These are phyloP conservation scores for Thaumatotibia leucotreta DNA, from an alignment of 1,140 invertebrate species.

Conservation along the genomic window DNA sequence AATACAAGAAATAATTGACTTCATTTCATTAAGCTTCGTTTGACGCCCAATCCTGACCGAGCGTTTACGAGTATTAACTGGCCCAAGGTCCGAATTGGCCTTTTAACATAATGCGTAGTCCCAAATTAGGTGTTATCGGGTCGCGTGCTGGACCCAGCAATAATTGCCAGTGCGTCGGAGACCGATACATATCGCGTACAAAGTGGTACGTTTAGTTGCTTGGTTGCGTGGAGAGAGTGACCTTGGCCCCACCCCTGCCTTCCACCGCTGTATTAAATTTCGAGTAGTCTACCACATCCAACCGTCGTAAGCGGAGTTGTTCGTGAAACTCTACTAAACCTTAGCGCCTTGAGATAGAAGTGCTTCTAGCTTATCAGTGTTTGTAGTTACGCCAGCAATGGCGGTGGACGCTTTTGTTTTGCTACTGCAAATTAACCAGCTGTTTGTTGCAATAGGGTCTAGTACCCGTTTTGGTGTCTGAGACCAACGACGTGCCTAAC, in stretches of 20 bases:
- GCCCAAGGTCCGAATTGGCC: conserved; percentile 56
- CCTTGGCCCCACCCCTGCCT: conserved; percentile 43
- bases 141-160: conserved; percentile 43
- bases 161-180: conserved; percentile 34
- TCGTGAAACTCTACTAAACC: conserved; percentile 26
- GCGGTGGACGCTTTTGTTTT: conserved; percentile 48
- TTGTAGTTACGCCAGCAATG: conserved; percentile 24
- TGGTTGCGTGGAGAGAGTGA: conserved; percentile 67
- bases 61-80: conserved; percentile 20
- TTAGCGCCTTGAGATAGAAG: conserved; percentile 33
- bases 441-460: conserved; percentile 57
- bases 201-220: conserved; percentile 32
- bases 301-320: conserved; percentile 50
- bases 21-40: conserved; percentile 15
- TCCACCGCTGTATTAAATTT: conserved; percentile 56
- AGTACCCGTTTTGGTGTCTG: conserved; percentile 49
- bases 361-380: conserved; percentile 21
- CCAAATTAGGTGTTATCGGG: conserved; percentile 50
- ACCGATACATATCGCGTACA: conserved; percentile 50
- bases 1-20: background rate
- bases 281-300: conserved; percentile 51
- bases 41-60: background rate
- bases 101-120: conserved; percentile 50
- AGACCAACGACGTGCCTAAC: conserved; percentile 45
- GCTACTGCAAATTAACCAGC: conserved; percentile 65